Percentiles rank a stretch among this genome's conserved stretches.
phyloP scores from a whole-genome alignment of 2,797 vertebrate genomes.

The Coilia nasus region DNA sequence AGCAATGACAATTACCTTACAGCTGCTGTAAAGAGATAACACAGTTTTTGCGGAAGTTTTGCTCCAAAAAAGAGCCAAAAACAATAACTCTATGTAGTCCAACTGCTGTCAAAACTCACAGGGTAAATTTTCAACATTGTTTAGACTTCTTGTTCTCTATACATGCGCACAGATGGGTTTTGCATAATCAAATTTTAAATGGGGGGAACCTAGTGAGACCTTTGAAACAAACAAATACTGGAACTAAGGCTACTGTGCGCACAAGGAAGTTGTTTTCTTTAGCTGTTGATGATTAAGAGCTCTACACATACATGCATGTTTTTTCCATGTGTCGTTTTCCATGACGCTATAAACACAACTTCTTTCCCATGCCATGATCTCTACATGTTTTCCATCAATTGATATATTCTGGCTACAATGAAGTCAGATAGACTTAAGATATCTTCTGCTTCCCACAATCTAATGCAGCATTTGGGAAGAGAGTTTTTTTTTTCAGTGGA shows the following conservation, averaged over 20 bases:
- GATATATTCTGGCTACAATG: conserved; percentile 44
- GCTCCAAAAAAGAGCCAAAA: neutral
- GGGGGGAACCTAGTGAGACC: conserved; percentile 6
- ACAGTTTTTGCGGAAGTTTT: neutral
- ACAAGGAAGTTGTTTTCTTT: conserved; percentile 31
- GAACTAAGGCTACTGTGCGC: neutral
- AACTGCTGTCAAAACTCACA: neutral
- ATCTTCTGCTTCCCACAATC: conserved; percentile 17
- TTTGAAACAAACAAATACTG: conserved; percentile 32
- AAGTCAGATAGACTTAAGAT: conserved; percentile 48
- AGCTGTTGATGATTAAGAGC: conserved; percentile 40
- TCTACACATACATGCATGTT: neutral
- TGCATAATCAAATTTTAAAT: conserved; percentile 52
- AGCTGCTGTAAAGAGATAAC: neutral
- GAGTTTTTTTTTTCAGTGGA: neutral
- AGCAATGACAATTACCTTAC: neutral
- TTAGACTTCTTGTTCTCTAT: neutral
- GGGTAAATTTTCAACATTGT: neutral
- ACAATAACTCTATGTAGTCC: neutral
- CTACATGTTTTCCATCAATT: conserved; percentile 26
- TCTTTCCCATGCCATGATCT: neutral
- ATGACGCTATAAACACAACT: neutral
- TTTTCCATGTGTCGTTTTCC: neutral
- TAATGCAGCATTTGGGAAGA: neutral
- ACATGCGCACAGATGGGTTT: conserved; percentile 29